Conservation (phyloP, 53 echinoderm and acorn worm species). For the Astropecten irregularis region DNA sequence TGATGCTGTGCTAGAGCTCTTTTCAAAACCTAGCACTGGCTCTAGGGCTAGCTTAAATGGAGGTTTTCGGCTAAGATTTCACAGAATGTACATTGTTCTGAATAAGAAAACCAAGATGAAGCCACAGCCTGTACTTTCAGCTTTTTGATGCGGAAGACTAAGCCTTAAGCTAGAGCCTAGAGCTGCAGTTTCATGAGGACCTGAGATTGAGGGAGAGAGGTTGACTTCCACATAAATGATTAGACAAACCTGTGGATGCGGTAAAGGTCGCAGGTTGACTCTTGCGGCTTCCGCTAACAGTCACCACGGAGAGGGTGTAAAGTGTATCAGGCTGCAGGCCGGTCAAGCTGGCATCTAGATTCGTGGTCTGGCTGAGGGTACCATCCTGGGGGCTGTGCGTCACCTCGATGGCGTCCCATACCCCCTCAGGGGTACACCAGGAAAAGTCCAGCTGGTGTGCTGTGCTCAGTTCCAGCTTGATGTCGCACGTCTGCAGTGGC, state of each 20-base stretch:
- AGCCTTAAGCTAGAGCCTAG: too few relatives aligned
- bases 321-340: conserved; percentile 49
- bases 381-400: conserved; percentile 65
- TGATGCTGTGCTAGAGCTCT: too few relatives aligned
- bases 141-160: too few relatives aligned
- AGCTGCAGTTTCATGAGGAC: too few relatives aligned
- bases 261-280: conserved; percentile 23
- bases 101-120: too few relatives aligned
- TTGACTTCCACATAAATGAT: too few relatives aligned
- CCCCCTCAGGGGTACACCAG: not conserved
- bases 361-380: not conserved
- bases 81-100: too few relatives aligned
- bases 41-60: too few relatives aligned
- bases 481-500: conserved; percentile 18
- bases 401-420: conserved; percentile 31
- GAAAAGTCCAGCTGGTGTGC: conserved; percentile 29
- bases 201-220: too few relatives aligned
- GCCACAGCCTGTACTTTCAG: too few relatives aligned
- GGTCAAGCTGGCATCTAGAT: not conserved
- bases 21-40: too few relatives aligned
- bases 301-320: conserved; percentile 55
- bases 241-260: conserved; percentile 6
- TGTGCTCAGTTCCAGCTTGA: conserved; percentile 3
- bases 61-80: too few relatives aligned
- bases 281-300: conserved; percentile 43